These are phyloP conservation scores for Athalia cordata DNA, from an alignment of 2,888 invertebrate species.

Conservation along the genomic window DNA sequence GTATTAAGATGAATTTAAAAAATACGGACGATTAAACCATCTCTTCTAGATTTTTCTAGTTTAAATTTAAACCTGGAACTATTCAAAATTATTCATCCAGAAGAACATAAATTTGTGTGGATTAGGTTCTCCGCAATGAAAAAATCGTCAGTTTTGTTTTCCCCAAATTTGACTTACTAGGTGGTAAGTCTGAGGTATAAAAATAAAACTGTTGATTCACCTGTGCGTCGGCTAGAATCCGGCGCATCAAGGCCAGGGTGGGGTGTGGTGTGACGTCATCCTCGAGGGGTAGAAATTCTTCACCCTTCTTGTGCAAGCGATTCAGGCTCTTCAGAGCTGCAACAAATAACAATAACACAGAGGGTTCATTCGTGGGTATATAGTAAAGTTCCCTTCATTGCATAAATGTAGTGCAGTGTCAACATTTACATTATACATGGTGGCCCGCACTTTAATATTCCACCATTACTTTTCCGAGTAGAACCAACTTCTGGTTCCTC, in stretches of 20 bases:
- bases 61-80: no score
- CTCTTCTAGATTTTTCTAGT: background rate
- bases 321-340: constrained; percentile 69
- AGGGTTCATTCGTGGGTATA: constrained; percentile 7
- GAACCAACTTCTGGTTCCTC: no score
- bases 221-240: constrained; percentile 91
- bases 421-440: background rate
- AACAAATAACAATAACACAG: constrained; percentile 51
- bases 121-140: no score
- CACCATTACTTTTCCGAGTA: no score
- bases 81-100: no score
- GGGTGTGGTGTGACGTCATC: constrained; percentile 75
- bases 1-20: background rate
- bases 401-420: background rate
- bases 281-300: constrained; percentile 66
- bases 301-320: constrained; percentile 68
- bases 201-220: constrained; percentile 72
- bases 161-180: background rate
- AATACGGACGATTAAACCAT: background rate
- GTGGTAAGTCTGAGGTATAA: background rate
- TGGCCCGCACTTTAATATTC: no score
- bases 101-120: no score
- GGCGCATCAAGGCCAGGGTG: constrained; percentile 91
- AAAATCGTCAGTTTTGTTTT: no score
- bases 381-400: background rate